Base-by-base conservation (phyloP, 2,888 invertebrate species). In the Protonemura montana region DNA sequence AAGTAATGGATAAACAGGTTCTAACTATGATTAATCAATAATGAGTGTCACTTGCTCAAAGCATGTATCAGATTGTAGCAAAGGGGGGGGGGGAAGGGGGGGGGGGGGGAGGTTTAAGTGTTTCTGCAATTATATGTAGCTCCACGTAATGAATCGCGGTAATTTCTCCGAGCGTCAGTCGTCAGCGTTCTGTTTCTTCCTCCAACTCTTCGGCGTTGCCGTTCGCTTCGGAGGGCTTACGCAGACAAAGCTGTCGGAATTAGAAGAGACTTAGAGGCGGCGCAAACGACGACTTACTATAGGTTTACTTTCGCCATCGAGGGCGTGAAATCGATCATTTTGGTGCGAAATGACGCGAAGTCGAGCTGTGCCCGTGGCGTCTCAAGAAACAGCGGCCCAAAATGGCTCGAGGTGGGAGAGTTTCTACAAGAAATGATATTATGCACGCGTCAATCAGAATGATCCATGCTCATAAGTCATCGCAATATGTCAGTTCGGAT, bases 241-340 rank as follows among this genome's bases (percentile, higher is more conserved):
- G 27, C 13, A 82, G 82, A 82, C 82, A 82, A 82, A 82, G 82
- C 82, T 82, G 29, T 82, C 35, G 82, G 82, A 7, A 35, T 85
- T 78, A 78, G 78, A 78, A 28, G 78, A 5, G 78, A 78, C 6
- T 78, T 78, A 78, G 25, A 27, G 10, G 35, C 35, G 78, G 78
- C 78, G 5, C 78, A 27, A 78, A 78, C 78, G 78, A 78, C 78
- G 78, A 27, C 78, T 78, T 78, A 78, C 28, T 59, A 5, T 28
- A n/a, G 78, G 78, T 78, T 78, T 78, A 78, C 78, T 78, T 13
- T 59, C 59, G 13, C 59, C 59, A 59, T 59, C 59, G 59, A 59
- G 59, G 59, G 59, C 21, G 59, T 2, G 59, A 21, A 59, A 59
- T 59, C 59, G 59, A 59, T 59, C 26, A 76, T 25, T 26, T 76